phyloP scores from a whole-genome alignment of 2,797 vertebrate genomes.

The Tenualosa ilisha region DNA sequence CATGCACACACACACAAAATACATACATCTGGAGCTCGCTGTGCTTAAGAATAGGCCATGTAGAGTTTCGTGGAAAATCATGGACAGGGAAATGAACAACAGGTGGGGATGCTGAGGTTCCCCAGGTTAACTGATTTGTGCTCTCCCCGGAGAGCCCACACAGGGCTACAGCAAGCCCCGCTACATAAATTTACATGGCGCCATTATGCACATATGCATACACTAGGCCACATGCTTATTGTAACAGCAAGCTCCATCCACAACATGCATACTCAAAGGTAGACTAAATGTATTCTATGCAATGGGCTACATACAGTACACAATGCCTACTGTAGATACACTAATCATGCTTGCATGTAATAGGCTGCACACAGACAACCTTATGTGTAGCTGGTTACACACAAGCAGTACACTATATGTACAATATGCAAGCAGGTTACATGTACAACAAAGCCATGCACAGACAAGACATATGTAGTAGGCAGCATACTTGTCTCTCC shows the following conservation, averaged over 20 bases:
- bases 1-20: background rate
- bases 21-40: background rate
- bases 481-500: background rate
- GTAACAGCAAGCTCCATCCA: background rate
- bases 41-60: background rate
- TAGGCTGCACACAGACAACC: no score
- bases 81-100: background rate
- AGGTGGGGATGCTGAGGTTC: background rate
- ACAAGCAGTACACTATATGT: background rate
- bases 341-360: no score
- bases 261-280: background rate
- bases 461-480: background rate
- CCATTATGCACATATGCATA: background rate
- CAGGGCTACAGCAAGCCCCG: background rate
- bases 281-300: no score
- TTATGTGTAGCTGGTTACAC: no score
- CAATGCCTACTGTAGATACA: no score
- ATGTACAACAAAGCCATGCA: background rate
- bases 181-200: background rate
- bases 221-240: background rate
- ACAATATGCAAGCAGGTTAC: background rate
- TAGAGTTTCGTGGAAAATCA: background rate
- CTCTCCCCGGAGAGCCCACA: background rate
- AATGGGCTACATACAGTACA: no score
- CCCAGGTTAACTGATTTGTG: slow-evolving; percentile 15